A percentile compares a stretch with the other conserved stretches of the same genome.
Conservation (phyloP, 2,888 invertebrate species). For the Embidobia sp. region DNA sequence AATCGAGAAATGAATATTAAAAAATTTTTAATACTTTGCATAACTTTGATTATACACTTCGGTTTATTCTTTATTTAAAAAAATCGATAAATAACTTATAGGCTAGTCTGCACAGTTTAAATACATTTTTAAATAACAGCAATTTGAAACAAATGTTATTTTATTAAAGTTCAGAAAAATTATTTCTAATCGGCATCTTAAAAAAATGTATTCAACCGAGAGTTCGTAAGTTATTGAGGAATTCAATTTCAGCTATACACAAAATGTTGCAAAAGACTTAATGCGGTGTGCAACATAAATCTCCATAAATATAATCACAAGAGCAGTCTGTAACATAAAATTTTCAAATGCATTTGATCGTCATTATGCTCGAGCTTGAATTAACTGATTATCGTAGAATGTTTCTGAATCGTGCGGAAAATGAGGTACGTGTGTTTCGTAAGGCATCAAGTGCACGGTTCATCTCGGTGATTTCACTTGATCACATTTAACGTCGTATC, state of each 20-base stretch:
- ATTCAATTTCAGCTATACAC: conserved; percentile 23
- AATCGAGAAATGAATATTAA: no score
- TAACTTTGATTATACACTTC: no score
- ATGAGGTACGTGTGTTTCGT: conserved; percentile 48
- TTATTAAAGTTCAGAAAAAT: no score
- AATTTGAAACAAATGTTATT: no score
- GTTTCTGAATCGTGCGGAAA: conserved; percentile 56
- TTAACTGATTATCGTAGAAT: conserved; percentile 57
- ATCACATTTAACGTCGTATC: no score
- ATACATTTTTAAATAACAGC: no score
- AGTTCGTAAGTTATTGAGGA: conserved; percentile 5
- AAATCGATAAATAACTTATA: no score
- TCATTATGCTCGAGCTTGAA: conserved; percentile 37
- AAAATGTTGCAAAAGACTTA: conserved; percentile 40
- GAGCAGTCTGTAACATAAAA: conserved; percentile 32
- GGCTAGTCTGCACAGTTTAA: no score
- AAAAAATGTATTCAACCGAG: no score
- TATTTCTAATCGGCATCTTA: no score
- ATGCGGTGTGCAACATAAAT: conserved; percentile 39
- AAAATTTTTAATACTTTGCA: no score
- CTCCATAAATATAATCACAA: conserved; percentile 42
- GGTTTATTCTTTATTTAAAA: no score
- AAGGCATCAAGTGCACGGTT: conserved; percentile 33
- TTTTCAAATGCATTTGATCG: conserved; percentile 56
- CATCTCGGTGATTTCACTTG: conserved; percentile 40